Evolutionary conservation across 1,140 invertebrate genomes (phyloP).

Genomic region (Ganaspis sp.): DNA sequence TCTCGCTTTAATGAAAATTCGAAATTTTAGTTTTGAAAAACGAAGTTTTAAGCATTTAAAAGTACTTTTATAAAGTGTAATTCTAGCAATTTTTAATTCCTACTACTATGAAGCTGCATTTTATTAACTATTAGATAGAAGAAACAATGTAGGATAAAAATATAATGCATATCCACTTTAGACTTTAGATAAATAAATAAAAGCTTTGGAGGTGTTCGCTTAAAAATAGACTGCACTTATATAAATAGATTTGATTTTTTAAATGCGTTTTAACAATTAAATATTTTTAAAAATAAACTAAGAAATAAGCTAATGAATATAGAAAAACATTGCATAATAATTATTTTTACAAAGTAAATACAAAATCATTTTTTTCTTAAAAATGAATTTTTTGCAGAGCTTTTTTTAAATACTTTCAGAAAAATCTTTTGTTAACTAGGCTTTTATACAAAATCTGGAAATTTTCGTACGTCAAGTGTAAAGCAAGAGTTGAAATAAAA

Average conservation of each 20-base stretch:
- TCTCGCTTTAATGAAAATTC: not conserved
- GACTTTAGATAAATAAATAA: not conserved
- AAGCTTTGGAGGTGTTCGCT: conserved; percentile 20
- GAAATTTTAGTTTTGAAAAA: not conserved
- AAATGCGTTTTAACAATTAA: not conserved
- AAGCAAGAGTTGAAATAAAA: not conserved
- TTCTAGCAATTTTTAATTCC: not conserved
- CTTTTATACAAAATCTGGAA: not conserved
- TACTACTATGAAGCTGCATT: not conserved
- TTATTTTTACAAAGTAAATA: too few species aligned
- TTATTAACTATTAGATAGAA: not conserved
- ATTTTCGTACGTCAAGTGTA: not conserved
- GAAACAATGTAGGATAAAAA: not conserved
- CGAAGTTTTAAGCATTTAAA: not conserved
- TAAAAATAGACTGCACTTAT: conserved; percentile 4
- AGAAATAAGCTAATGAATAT: not conserved
- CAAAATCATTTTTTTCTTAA: too few species aligned
- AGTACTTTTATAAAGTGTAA: not conserved
- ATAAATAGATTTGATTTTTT: not conserved
- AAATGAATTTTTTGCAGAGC: not conserved
- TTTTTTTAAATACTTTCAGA: not conserved
- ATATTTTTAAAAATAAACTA: too few species aligned
- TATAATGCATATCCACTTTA: conserved; percentile 19
- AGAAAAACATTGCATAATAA: too few species aligned
- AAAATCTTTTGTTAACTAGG: not conserved